A percentile compares a stretch with the other conserved stretches of the same genome.
Conservation (phyloP, 2,888 invertebrate genomes). For the Lithosia quadra region DNA sequence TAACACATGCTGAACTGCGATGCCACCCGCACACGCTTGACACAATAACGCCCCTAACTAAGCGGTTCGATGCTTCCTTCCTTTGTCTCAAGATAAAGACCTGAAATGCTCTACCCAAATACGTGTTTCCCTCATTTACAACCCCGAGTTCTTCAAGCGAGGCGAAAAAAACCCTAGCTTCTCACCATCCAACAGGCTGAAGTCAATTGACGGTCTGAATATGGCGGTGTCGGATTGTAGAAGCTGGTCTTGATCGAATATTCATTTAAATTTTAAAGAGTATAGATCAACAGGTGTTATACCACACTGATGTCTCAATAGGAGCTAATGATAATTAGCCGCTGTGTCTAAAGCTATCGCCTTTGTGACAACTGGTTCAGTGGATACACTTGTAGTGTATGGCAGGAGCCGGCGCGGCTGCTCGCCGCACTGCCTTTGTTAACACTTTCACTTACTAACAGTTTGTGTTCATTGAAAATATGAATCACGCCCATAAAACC, state of each 20-base stretch:
- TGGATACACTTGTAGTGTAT: neutral
- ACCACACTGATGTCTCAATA: neutral
- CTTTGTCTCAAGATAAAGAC: too few relatives aligned
- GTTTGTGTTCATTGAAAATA: slow-evolving; percentile 5
- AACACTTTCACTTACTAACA: slow-evolving; percentile 16
- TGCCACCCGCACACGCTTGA: too few relatives aligned
- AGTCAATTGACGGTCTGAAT: too few relatives aligned
- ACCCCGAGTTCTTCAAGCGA: too few relatives aligned
- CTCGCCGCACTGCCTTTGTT: neutral
- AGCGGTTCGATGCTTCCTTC: too few relatives aligned
- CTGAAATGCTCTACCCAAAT: too few relatives aligned
- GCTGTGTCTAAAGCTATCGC: neutral
- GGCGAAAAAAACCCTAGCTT: too few relatives aligned
- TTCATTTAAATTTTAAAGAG: neutral
- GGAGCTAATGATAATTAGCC: neutral
- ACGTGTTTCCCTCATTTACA: too few relatives aligned
- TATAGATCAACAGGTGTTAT: slow-evolving; percentile 1
- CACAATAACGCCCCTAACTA: too few relatives aligned
- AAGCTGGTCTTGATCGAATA: neutral
- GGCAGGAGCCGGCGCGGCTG: neutral
- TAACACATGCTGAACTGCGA: too few relatives aligned
- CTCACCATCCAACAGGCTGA: too few relatives aligned
- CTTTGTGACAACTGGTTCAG: neutral
- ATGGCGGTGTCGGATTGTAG: neutral
- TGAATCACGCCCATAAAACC: slow-evolving; percentile 11